Percentiles rank a stretch among this genome's conserved stretches.
These are phyloP conservation scores for Limnephilus lunatus DNA, from an alignment of 2,888 invertebrate genomes.

Conservation along the genomic window DNA sequence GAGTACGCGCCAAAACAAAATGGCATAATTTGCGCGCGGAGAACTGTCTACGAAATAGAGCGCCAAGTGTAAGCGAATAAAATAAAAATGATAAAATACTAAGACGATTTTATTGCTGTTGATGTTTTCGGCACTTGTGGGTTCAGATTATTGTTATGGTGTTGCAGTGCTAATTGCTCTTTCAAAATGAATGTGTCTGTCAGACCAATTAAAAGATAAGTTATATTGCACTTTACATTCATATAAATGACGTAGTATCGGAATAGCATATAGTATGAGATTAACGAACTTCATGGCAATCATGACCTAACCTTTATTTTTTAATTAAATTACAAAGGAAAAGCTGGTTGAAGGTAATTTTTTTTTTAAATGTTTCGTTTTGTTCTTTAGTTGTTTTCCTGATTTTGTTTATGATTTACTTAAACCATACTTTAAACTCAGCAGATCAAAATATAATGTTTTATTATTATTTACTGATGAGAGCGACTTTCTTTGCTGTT, in stretches of 20 bases:
- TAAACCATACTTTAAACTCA: no score
- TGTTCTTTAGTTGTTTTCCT: no score
- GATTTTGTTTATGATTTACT: no score
- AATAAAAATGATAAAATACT: background rate
- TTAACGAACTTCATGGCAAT: background rate
- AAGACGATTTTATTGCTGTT: background rate
- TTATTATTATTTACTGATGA: no score
- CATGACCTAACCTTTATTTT: no score
- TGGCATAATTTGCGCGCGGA: conserved; percentile 46
- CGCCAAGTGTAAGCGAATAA: background rate
- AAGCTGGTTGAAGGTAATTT: no score
- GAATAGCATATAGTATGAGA: background rate
- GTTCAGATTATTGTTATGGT: background rate
- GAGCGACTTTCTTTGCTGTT: no score
- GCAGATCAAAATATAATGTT: no score
- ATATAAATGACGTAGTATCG: background rate
- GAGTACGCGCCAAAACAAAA: conserved; percentile 57
- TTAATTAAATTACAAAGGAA: no score
- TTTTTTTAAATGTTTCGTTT: no score
- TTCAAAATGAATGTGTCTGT: background rate
- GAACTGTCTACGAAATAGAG: conserved; percentile 12
- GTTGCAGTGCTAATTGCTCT: background rate
- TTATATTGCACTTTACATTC: no score
- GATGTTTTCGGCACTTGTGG: background rate
- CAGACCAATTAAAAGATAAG: no score